Conservation (phyloP, 2,888 invertebrate genomes). For the Xestobium rufovillosum region DNA sequence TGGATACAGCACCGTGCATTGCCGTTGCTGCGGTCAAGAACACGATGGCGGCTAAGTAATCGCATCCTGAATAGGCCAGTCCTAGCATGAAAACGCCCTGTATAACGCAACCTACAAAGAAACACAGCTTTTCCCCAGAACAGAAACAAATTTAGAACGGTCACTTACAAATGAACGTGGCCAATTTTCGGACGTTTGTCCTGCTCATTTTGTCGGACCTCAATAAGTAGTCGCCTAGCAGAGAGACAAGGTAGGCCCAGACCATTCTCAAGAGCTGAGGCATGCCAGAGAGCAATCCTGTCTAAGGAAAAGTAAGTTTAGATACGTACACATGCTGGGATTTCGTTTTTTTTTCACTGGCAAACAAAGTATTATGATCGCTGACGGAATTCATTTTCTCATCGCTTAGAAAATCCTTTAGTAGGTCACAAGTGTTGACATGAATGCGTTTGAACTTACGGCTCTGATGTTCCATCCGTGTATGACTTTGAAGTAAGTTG, state of each 20-base stretch:
- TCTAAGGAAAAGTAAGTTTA: conserved; percentile 37
- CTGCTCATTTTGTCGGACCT: conserved; percentile 49
- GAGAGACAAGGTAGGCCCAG: conserved; percentile 51
- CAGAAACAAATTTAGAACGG: too few species aligned
- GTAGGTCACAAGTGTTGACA: too few species aligned
- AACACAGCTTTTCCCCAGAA: too few species aligned
- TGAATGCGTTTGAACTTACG: conserved; percentile 45
- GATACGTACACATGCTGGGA: neutral
- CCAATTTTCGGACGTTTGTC: conserved; percentile 57
- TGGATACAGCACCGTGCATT: conserved; percentile 58
- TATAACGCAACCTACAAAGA: conserved; percentile 46
- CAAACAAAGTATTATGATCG: neutral
- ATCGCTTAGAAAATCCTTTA: too few species aligned
- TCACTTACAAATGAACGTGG: conserved; percentile 52
- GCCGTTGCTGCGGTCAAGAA: conserved; percentile 56
- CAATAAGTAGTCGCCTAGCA: conserved; percentile 52
- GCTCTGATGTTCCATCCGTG: conserved; percentile 61
- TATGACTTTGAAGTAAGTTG: conserved; percentile 61
- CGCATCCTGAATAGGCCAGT: conserved; percentile 56
- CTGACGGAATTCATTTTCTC: too few species aligned
- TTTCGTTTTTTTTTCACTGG: conserved; percentile 2
- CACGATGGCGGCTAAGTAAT: conserved; percentile 50
- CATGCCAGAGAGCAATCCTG: conserved; percentile 56
- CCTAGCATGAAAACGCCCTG: conserved; percentile 57
- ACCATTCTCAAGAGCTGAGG: conserved; percentile 55